Evolutionary conservation across 2,113 vertebrate genomes (phyloP).

Genomic region (Aplodontia rufa): DNA sequence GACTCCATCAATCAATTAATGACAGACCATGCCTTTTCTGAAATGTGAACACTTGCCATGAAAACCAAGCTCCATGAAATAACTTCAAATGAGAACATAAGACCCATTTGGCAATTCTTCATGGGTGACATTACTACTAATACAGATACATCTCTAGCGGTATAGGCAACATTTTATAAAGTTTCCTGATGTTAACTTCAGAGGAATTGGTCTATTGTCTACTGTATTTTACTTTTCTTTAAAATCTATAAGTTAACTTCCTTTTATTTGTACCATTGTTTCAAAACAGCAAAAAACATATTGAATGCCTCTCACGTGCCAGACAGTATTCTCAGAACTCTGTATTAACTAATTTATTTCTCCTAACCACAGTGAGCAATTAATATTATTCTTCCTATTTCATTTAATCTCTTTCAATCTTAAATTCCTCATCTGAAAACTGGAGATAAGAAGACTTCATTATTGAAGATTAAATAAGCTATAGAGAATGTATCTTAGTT

Average conservation of each 20-base stretch:
- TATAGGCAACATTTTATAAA: neutral
- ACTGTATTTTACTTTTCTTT: neutral
- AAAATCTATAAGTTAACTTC: neutral
- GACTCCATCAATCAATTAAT: neutral
- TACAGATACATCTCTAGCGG: neutral
- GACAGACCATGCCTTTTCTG: neutral
- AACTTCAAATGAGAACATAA: neutral
- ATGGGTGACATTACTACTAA: neutral
- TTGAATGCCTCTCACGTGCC: neutral
- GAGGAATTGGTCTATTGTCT: neutral
- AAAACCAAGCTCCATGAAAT: neutral
- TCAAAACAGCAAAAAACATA: conserved; percentile 12
- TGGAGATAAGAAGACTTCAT: neutral
- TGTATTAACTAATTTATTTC: neutral
- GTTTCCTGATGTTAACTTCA: neutral
- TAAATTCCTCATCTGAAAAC: conserved; percentile 31
- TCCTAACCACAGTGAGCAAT: neutral
- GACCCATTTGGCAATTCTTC: neutral
- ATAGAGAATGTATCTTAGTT: neutral
- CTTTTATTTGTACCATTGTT: neutral
- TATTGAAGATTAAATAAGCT: neutral
- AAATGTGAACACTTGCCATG: neutral
- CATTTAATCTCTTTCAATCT: neutral
- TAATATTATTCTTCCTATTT: neutral
- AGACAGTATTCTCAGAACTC: neutral